Evolutionary conservation across 2,113 vertebrate species (phyloP).

Genomic region (Acrocephalus arundinaceus): DNA sequence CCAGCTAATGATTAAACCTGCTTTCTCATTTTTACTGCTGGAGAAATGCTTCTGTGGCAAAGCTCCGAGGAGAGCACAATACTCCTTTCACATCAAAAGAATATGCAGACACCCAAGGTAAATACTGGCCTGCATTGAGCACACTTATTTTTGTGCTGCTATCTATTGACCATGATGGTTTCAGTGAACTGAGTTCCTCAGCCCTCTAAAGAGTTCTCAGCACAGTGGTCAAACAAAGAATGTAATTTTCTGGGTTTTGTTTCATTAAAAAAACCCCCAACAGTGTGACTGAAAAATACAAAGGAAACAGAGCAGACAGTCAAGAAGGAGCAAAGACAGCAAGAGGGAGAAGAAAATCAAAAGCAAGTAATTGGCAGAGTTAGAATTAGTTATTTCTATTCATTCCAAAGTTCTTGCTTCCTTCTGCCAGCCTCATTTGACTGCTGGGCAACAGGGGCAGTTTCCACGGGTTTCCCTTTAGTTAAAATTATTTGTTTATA

Average conservation of each 20-base stretch:
- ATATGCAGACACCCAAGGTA: background rate
- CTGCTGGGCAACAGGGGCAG: background rate
- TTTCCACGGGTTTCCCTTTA: background rate
- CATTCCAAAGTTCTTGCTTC: background rate
- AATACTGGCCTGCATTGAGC: background rate
- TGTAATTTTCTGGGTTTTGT: background rate
- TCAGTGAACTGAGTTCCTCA: background rate
- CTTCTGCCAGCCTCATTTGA: background rate
- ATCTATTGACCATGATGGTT: background rate
- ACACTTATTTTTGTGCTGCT: constrained; percentile 1
- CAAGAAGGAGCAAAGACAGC: background rate
- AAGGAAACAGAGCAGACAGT: background rate
- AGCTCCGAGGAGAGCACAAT: background rate
- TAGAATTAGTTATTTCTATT: background rate
- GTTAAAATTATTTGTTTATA: background rate
- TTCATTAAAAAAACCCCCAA: background rate
- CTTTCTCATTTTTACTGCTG: constrained; percentile 4
- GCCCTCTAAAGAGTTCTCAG: background rate
- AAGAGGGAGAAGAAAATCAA: background rate
- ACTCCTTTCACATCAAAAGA: constrained; percentile 16
- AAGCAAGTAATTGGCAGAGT: background rate
- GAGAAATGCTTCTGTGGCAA: constrained; percentile 14
- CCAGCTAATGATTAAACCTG: constrained; percentile 59
- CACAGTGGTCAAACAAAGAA: background rate
- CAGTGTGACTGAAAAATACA: background rate